Evolutionary conservation across 2,113 vertebrate species (phyloP), one percentile per base, ranked within the genome.

Genomic region (Channa maculata): DNA sequence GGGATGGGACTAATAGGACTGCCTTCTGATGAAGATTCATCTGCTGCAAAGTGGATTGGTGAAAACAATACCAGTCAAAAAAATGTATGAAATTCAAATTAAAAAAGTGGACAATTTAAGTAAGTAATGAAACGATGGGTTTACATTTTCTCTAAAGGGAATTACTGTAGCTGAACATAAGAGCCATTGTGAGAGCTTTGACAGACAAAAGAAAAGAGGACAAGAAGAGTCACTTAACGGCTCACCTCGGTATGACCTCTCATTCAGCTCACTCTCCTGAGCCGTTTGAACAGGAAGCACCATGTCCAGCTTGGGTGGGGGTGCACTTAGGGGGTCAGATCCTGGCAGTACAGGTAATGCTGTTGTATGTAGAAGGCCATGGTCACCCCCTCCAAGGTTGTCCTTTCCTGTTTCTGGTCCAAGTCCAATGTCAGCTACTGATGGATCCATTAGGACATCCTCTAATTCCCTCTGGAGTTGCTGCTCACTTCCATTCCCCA

Each of bases 401-500:
- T 95, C 95, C 64, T 84, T 65, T 45, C 60, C 80, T 0, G 55
- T 33, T 34, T 65, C 84, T 49, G 80, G 71, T 85, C 45, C 93
- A 76, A 81, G 82, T 83, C 67, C 91, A 75, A 62, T 87, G 93
- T 96, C 96, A n/a, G 96, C 95, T 80, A 96, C 64, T 7, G 95
- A 97, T 8, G 97, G 96, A 82, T 99, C 98, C 97, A 99, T 99
- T 87, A 99, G 95, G 79, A 99, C 95, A 87, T 99, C 98, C 66
- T 97, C 98, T 36, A 99, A 93, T 78, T 99, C 97, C 81, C 94
- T 95, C 89, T 95, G 97, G 64, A 99, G 95, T 92, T 99, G 96
- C 94, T 98, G 97, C 70, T 99, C 97, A 70, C 97, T 99, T 84
- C 98, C 98, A 96, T 99, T 99, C 65, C 98, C 98, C 90, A 98